Base-by-base conservation (phyloP, 2,797 vertebrate species). In the Chelidonichthys spinosus region DNA sequence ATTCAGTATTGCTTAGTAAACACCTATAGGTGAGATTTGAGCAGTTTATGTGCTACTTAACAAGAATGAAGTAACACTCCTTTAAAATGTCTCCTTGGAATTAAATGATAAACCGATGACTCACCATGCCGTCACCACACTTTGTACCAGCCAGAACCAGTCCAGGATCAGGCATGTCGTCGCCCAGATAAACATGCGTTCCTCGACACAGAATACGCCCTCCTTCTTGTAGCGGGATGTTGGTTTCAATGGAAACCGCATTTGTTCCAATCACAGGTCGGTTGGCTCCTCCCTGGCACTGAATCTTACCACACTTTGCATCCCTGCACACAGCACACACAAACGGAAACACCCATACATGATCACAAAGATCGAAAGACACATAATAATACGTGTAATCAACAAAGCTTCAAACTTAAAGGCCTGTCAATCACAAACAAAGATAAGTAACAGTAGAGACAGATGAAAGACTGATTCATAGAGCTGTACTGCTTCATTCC, bases 201-300 rank as follows among this genome's bases (percentile, higher is more conserved):
- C 98, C 98, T 0, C 98, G 96, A 72, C 98, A 99, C 58, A 99
- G 93, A 61, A 99, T 97, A 25, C 95, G 96, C 0, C 98, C 97
- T 2, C 98, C 98, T 87, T 97, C 97, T 79, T 97, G 97, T 2
- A 97, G 95, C 0, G 98, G 97, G 92, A 99, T 99, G 68, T 99
- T 99, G 18, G 98, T 99, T 92, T 99, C 98, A 82, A 99, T 99
- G 87, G 97, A 99, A 61, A 99, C 98, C 0, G 98, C 98, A 0
- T 99, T 99, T 71, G 98, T 99, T n/a, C 98, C 98, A 0, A 99
- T 99, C 40, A 99, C 96, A 0, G 98, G 98, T 0, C 98, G 93
- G 84, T 95, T 98, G 42, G 98, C 97, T 70, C 98, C 98, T 50
- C 98, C 98, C 87, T 99, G 98, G 77, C 98, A 99, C 92, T 99